Evolutionary conservation across 2,888 invertebrate species (phyloP), one percentile per base, ranked within the genome.

Genomic region (Dioctria rufipes): DNA sequence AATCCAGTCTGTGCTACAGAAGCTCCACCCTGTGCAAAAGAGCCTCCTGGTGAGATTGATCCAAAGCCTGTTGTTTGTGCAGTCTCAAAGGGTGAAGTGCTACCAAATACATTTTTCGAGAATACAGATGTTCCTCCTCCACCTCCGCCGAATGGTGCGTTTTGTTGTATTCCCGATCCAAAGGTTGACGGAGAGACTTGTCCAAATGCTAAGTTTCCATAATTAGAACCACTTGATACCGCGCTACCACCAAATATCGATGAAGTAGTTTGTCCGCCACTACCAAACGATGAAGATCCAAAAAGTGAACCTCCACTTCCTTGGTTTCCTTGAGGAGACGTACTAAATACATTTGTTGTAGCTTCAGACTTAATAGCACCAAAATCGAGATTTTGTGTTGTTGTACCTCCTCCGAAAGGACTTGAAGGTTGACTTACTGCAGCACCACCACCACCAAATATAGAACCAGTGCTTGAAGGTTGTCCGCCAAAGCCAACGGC

Each of bases 1-100:
- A 89, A 89, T 0, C 87, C 87, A 0, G 86, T 84, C 65, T 86
- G 88, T 0, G 87, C 85, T 37, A 87, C 86, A 0, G 88, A 87
- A 3, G 84, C 84, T 1, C 86, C 86, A 0, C 83, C 85, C 69
- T 87, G 87, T 3, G 84, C 87, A 81, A 86, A 86, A 5, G 82
- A 54, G n/a, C 80, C 80, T 11, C 54, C 54, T 9, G 81, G 46
- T 13, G 81, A 66, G 13, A 51, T 40, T n/a, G 78, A 49, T 43
- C 78, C 75, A 60, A 82, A 82, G 2, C 46, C 69, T 11, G 77
- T 73, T 11, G 80, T 63, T 54, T 75, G 78, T 11, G 63, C 5
- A 5, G 79, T 71, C 37, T 75, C 77, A 25, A 6, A 9, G 1
- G 51, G 37, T 5, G 42, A 4, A 54, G 13, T 25, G 9, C 61